Evolutionary conservation across 92 coral and sea anemone genomes (phyloP).

Genomic region (Palythoa heliodiscus): DNA sequence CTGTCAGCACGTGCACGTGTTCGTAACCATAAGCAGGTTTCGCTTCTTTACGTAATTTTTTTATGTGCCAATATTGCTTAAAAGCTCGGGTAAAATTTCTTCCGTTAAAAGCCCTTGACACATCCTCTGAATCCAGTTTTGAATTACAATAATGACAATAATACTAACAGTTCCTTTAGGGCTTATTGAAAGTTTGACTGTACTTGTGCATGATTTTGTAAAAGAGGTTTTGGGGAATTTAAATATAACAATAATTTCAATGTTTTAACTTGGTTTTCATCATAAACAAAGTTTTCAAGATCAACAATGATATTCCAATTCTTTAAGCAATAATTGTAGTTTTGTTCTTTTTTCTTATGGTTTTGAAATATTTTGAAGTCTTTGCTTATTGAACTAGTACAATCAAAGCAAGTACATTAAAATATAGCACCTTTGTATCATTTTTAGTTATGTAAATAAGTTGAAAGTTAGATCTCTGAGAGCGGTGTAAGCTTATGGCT

Average conservation of each 20-base stretch:
- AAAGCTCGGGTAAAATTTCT: not conserved
- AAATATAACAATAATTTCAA: not conserved
- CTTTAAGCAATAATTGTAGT: not conserved
- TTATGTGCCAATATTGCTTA: not conserved
- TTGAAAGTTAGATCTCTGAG: too few relatives aligned
- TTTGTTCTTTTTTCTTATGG: not conserved
- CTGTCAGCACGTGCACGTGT: not conserved
- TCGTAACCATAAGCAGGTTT: not conserved
- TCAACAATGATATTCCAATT: not conserved
- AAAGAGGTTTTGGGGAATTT: not conserved
- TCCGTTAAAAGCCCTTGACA: not conserved
- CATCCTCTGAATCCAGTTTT: not conserved
- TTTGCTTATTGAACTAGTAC: not conserved
- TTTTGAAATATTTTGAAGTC: not conserved
- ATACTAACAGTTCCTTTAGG: not conserved
- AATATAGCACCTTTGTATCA: not conserved
- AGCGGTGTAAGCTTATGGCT: too few relatives aligned
- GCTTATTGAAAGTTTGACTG: not conserved
- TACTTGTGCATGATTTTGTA: not conserved
- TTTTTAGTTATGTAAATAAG: slow-evolving; percentile 32
- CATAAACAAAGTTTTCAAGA: not conserved
- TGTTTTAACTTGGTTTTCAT: not conserved
- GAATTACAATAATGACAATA: not conserved
- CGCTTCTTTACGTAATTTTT: not conserved
- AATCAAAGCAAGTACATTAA: not conserved